phyloP scores from a whole-genome alignment of 2,888 invertebrate species.

The Germaria angustata region DNA sequence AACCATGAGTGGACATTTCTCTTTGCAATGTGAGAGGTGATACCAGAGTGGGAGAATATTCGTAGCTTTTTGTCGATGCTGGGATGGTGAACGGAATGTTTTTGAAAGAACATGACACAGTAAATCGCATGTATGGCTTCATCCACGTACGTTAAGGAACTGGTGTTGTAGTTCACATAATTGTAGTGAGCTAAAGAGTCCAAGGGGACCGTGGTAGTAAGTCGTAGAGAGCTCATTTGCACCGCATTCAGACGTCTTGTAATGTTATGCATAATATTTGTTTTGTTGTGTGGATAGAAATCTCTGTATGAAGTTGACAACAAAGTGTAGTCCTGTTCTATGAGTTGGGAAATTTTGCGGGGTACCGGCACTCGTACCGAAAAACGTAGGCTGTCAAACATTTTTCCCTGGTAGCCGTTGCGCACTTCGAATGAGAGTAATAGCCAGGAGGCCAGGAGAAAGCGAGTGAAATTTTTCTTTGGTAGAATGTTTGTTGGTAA shows the following conservation, averaged over 20 bases:
- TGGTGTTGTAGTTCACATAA: slow-evolving; percentile 63
- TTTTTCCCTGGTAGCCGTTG: slow-evolving; percentile 76
- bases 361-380: slow-evolving; percentile 69
- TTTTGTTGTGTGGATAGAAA: slow-evolving; percentile 71
- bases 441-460: slow-evolving; percentile 73
- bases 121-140: slow-evolving; percentile 72
- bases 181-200: slow-evolving; percentile 72
- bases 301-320: slow-evolving; percentile 60
- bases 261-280: slow-evolving; percentile 61
- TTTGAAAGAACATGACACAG: slow-evolving; percentile 71
- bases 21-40: slow-evolving; percentile 61
- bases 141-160: slow-evolving; percentile 70
- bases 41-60: slow-evolving; percentile 71
- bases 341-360: slow-evolving; percentile 67
- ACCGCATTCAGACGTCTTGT: slow-evolving; percentile 56
- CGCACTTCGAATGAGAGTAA: slow-evolving; percentile 73
- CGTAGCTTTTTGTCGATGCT: slow-evolving; percentile 71
- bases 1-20: slow-evolving; percentile 21
- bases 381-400: slow-evolving; percentile 73
- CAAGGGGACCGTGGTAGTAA: slow-evolving; percentile 66
- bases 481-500: slow-evolving; percentile 68
- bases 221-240: slow-evolving; percentile 10
- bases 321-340: slow-evolving; percentile 69
- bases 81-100: slow-evolving; percentile 70
- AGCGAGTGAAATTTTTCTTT: slow-evolving; percentile 70